Percentiles rank a stretch among this genome's conserved stretches.
phyloP scores from a whole-genome alignment of 2,113 vertebrate species.

The Poecile atricapillus region DNA sequence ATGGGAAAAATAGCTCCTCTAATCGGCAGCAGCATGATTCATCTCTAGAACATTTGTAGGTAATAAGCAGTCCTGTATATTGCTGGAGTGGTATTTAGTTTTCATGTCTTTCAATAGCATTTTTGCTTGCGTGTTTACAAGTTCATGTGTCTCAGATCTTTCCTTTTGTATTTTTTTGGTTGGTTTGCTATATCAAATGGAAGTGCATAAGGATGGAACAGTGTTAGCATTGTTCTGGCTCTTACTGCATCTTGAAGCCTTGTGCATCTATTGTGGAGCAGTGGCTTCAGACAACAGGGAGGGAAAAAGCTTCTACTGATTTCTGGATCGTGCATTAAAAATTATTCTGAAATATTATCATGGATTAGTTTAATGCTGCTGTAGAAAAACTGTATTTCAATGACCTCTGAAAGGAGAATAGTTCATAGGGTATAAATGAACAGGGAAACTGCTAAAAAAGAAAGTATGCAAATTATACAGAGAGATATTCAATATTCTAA shows the following conservation, averaged over 20 bases:
- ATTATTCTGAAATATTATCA: neutral
- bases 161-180: neutral
- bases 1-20: neutral
- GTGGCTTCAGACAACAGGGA: neutral
- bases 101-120: neutral
- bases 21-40: neutral
- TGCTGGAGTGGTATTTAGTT: neutral
- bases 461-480: slow-evolving; percentile 16
- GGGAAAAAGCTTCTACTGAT: neutral
- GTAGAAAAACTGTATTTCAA: neutral
- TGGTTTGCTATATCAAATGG: neutral
- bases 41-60: neutral
- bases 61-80: neutral
- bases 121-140: neutral
- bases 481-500: neutral
- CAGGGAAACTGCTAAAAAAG: neutral
- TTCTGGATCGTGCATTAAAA: neutral
- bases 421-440: neutral
- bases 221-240: neutral
- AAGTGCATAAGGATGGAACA: neutral
- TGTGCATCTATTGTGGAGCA: neutral
- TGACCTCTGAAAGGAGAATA: neutral
- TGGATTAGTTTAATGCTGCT: neutral
- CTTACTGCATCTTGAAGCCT: neutral
- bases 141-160: neutral